Base-by-base conservation (phyloP, 2,797 vertebrate genomes). In the Emys orbicularis region DNA sequence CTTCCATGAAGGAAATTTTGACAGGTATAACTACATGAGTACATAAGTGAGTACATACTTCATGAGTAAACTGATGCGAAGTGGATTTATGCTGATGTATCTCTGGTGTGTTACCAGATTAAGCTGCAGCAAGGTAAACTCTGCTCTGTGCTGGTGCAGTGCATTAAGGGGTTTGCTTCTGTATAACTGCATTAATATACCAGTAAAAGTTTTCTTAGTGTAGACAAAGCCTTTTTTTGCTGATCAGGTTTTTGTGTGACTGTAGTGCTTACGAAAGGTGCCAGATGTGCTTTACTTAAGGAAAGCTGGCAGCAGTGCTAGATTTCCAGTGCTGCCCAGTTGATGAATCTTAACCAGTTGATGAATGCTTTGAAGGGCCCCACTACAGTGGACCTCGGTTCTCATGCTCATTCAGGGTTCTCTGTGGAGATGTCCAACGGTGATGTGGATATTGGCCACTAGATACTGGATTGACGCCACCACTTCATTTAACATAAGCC, bases 81-180 rank as follows among this genome's bases (percentile, higher is more conserved):
- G 44, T 0, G 1, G n/a, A 7, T 13, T 0, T 10, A 4, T 0
- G 0, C 59, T 88, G 44, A 44, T 88, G 0, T 50, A 2, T 76
- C 86, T 95, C 0, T 1, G 79, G 68, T n/a, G 44, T 0, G 0
- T 89, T 79, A 15, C 52, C 31, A 4, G n/a, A 65, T 81, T 1
- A 3, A 27, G 34, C 53, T 90, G 59, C 2, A 1, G 50, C 11
- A 81, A 21, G 57, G 2, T 59, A 29, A 79, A 47, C 44, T 72
- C 49, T 84, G 86, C 79, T 61, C 13, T 18, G 12, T 74, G 21
- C n/a, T 76, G 9, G 44, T 79, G 50, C 56, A 80, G 52, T 79
- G 74, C 80, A 85, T 95, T 54, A 49, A 84, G 52, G 29, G n/a
- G 0, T 59, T n/a, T 79, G 27, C 65, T 27, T 52, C 21, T 5